These are phyloP conservation scores for Cordilura impudica DNA, from an alignment of 2,888 invertebrate species.

Conservation along the genomic window DNA sequence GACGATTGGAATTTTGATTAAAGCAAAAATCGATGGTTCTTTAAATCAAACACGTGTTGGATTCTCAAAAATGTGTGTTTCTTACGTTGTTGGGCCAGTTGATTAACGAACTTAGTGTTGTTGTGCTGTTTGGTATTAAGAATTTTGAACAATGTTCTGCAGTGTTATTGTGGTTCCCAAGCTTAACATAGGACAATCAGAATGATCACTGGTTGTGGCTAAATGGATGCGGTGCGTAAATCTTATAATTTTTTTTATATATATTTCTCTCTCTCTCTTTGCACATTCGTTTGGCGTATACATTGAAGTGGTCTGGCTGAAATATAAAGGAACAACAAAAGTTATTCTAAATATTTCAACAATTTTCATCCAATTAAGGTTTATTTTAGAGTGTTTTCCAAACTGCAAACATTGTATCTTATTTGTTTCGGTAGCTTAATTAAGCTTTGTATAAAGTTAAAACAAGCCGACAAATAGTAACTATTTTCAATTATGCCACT, in stretches of 20 bases:
- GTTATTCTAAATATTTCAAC: slow-evolving; percentile 60
- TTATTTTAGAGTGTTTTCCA: slow-evolving; percentile 51
- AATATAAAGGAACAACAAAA: slow-evolving; percentile 26
- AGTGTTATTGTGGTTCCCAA: neutral
- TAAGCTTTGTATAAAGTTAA: slow-evolving; percentile 53
- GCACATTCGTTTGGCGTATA: neutral
- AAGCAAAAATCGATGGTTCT: slow-evolving; percentile 62
- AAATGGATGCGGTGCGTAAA: slow-evolving; percentile 41
- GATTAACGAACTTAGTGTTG: no score
- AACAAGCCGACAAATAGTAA: slow-evolving; percentile 61
- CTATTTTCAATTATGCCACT: slow-evolving; percentile 28
- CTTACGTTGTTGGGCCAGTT: neutral
- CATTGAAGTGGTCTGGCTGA: neutral
- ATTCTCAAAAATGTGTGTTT: slow-evolving; percentile 57
- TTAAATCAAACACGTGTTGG: slow-evolving; percentile 60
- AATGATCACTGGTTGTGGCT: neutral
- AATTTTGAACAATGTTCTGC: slow-evolving; percentile 29
- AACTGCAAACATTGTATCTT: slow-evolving; percentile 36
- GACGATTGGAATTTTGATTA: slow-evolving; percentile 63
- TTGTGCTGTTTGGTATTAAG: neutral
- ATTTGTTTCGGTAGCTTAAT: slow-evolving; percentile 60
- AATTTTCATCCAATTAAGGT: slow-evolving; percentile 62
- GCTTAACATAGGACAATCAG: no score
- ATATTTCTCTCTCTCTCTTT: neutral
- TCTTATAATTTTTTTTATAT: slow-evolving; percentile 19